Conservation (phyloP, 2,113 vertebrate species). For the Dolichallabes microphthalmus region DNA sequence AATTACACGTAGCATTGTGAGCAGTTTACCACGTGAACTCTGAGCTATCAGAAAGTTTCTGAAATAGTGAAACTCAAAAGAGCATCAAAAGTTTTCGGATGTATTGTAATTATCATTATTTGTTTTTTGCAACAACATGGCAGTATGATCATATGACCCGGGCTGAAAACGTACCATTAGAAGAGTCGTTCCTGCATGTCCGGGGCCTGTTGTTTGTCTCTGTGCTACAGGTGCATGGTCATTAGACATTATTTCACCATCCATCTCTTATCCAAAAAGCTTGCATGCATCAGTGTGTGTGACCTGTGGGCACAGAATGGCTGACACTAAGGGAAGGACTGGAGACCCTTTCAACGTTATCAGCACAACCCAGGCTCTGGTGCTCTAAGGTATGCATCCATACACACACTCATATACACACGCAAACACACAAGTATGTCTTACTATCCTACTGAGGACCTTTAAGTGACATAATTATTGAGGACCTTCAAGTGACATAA, state of each 20-base stretch:
- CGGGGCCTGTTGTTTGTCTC: constrained; percentile 22
- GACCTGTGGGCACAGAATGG: constrained; percentile 34
- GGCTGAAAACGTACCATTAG: not conserved
- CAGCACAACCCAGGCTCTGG: constrained; percentile 52
- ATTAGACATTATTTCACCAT: constrained; percentile 42
- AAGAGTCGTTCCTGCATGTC: constrained; percentile 1
- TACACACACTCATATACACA: constrained; percentile 19
- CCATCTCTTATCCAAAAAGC: constrained; percentile 7
- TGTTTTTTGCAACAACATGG: not conserved
- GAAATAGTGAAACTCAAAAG: not conserved
- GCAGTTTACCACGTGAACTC: not conserved
- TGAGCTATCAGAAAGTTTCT: not conserved
- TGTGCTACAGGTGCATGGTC: constrained; percentile 37
- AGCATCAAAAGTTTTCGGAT: not conserved
- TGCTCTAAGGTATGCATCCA: constrained; percentile 45
- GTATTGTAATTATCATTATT: no score
- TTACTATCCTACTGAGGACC: not conserved
- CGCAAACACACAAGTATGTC: not conserved
- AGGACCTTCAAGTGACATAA: not conserved
- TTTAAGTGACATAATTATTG: not conserved
- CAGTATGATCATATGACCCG: not conserved
- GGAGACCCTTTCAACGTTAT: constrained; percentile 54
- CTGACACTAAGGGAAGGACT: constrained; percentile 46
- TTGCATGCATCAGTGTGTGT: constrained; percentile 11
- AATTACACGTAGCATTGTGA: not conserved